Base-by-base conservation (phyloP, 2,113 vertebrate species). In the Xyliphius kryptos region DNA sequence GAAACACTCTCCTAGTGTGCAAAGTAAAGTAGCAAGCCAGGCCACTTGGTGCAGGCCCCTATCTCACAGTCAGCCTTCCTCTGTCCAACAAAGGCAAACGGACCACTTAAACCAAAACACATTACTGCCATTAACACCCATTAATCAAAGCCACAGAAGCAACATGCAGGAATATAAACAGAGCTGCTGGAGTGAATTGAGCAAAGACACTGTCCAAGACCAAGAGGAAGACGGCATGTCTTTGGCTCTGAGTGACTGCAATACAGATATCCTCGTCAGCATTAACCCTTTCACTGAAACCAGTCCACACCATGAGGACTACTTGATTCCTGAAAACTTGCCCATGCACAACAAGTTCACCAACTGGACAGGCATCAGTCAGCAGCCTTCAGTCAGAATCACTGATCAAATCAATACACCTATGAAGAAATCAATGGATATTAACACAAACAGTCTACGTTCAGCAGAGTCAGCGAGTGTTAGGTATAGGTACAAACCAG, bases 321-420 rank as follows among this genome's bases (percentile, higher is more conserved):
- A 26, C 4, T 49, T 38, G 15, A 46, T 80, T 16, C 87, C 88
- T 1, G 80, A 87, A 52, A 81, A 87, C 69, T 78, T 95, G 9
- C 92, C 92, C 0, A 2, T 92, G 38, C 94, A 94, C 82, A 93
- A 97, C 57, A 95, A 95, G 74, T 95, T 93, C 61, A 91, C 78
- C 63, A 86, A 91, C 75, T 97, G 93, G 93, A 85, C 86, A 0
- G 92, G 93, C 16, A 86, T 95, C 32, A 81, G 67, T 55, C 74
- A 77, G 19, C 76, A 63, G 36, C 61, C 67, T 21, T 9, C 77
- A 5, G 74, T 71, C 48, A 21, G 21, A 12, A 12, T 19, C 1
- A 48, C 21, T 14, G 72, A 59, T 10, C 9, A 63, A 41, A 53
- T 20, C 14, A 75, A 56, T 48, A 4, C 1, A 60, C 5, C 38